phyloP scores from a whole-genome alignment of 2,113 vertebrate genomes.

The Xenopus borealis region DNA sequence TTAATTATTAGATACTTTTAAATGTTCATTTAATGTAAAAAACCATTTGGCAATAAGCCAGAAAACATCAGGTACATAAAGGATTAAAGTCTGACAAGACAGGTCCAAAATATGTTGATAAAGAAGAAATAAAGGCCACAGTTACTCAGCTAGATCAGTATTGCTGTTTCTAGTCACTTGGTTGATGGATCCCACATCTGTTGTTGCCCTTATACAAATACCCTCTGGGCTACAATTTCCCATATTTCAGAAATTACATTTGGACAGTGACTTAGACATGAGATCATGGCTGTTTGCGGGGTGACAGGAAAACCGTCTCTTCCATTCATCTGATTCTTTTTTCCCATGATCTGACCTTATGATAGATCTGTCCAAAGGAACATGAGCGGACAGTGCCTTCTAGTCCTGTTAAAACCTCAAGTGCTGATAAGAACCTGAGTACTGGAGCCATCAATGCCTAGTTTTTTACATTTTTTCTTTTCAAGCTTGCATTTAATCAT shows the following conservation, averaged over 20 bases:
- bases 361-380: conserved; percentile 25
- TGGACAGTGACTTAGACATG: conserved; percentile 38
- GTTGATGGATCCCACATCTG: conserved; percentile 8
- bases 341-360: conserved; percentile 26
- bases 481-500: conserved; percentile 24
- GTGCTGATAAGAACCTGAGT: conserved; percentile 59
- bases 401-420: conserved; percentile 45
- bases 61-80: no score
- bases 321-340: conserved; percentile 33
- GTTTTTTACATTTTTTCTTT: conserved; percentile 31
- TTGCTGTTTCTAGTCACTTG: conserved; percentile 2
- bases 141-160: conserved; percentile 29
- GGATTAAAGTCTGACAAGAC: no score
- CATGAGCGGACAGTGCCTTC: conserved; percentile 29
- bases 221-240: conserved; percentile 32
- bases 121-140: neutral
- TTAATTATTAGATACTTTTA: no score
- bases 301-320: conserved; percentile 45
- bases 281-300: conserved; percentile 42
- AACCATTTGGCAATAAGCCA: no score
- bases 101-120: no score
- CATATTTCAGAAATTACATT: conserved; percentile 43
- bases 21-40: no score
- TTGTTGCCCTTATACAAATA: conserved; percentile 23
- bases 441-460: conserved; percentile 58